Evolutionary conservation across 2,113 vertebrate species (phyloP).

Genomic region (Arenaria interpres): DNA sequence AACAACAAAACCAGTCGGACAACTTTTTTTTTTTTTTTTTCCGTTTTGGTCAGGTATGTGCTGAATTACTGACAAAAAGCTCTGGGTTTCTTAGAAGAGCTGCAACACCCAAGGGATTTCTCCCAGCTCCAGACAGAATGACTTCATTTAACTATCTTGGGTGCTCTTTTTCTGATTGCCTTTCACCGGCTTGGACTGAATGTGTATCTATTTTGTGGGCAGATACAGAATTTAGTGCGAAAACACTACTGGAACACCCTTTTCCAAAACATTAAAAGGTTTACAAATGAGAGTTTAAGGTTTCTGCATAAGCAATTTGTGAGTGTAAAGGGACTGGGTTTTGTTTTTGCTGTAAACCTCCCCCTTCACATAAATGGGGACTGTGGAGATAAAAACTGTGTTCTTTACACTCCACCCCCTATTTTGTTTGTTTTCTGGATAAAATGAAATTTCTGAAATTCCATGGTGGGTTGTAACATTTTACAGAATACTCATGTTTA

Average conservation of each 20-base stretch:
- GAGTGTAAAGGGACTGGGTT: neutral
- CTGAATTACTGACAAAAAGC: slow-evolving; percentile 42
- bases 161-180: neutral
- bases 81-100: slow-evolving; percentile 14
- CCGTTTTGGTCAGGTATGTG: slow-evolving; percentile 12
- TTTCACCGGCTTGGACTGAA: neutral
- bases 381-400: neutral
- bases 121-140: neutral
- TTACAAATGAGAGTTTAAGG: neutral
- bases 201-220: neutral
- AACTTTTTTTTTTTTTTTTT: neutral
- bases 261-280: neutral
- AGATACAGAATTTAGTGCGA: neutral
- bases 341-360: neutral
- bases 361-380: neutral
- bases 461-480: neutral
- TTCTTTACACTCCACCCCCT: neutral
- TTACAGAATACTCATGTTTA: neutral
- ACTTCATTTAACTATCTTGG: neutral
- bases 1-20: slow-evolving; percentile 68
- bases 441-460: slow-evolving; percentile 21
- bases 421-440: neutral
- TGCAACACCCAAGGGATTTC: neutral
- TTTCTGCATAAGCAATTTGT: neutral
- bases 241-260: neutral